phyloP scores from a whole-genome alignment of 2,113 vertebrate genomes.

The Gymnorhina tibicen region DNA sequence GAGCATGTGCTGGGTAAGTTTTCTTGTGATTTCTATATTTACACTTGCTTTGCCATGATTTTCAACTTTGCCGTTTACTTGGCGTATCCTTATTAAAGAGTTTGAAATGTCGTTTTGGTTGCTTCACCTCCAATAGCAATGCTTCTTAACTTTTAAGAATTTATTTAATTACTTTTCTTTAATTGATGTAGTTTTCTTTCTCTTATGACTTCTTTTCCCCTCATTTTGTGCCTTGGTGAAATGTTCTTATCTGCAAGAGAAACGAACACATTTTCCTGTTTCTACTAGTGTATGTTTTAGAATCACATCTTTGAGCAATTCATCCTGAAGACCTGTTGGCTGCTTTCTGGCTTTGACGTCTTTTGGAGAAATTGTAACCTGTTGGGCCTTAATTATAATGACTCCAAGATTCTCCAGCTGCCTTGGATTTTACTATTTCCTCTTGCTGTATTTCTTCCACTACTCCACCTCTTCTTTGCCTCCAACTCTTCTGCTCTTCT shows the following conservation, averaged over 20 bases:
- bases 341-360: neutral
- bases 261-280: neutral
- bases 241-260: neutral
- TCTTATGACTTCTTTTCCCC: fast-evolving
- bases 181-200: neutral
- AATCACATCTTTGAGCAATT: neutral
- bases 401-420: conserved; percentile 60
- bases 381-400: conserved; percentile 45
- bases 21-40: neutral
- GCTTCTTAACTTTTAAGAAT: neutral
- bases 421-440: conserved; percentile 58
- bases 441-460: conserved; percentile 56
- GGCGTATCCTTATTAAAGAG: neutral
- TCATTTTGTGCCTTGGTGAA: neutral
- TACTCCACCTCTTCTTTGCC: conserved; percentile 41
- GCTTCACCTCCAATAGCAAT: neutral
- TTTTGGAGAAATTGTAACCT: conserved; percentile 38
- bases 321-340: neutral
- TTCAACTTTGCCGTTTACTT: neutral
- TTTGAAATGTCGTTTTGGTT: neutral
- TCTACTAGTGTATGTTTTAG: neutral
- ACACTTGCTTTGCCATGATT: neutral
- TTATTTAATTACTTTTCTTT: neutral
- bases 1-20: neutral
- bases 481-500: conserved; percentile 51